These are phyloP conservation scores for Neoniphon sammara DNA, from an alignment of 2,797 vertebrate genomes.

Conservation along the genomic window DNA sequence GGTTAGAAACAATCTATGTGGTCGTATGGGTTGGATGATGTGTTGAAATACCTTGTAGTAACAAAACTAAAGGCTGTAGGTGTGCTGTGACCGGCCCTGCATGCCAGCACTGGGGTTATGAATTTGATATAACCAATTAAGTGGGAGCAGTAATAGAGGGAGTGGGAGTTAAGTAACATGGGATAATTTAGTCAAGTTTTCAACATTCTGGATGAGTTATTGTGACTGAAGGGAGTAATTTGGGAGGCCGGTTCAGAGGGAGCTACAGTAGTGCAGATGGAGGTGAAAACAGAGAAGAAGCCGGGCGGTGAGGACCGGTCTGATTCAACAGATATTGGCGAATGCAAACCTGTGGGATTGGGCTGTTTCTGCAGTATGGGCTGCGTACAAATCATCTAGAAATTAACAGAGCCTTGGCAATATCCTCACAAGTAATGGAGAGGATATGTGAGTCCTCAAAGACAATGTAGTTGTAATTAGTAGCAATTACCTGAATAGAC, in stretches of 20 bases:
- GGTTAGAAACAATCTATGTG: too few species aligned
- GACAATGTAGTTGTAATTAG: not conserved
- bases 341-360: conserved; percentile 22
- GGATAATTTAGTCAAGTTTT: conserved; percentile 38
- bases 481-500: too few species aligned
- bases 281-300: conserved; percentile 57
- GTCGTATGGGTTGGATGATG: too few species aligned
- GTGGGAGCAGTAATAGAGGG: conserved; percentile 15
- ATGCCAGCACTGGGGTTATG: not conserved
- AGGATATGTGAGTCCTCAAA: conserved; percentile 8
- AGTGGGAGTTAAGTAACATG: conserved; percentile 19
- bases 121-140: conserved; percentile 41
- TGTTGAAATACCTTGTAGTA: conserved; percentile 9
- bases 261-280: conserved; percentile 35
- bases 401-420: conserved; percentile 8
- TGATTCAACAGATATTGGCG: not conserved
- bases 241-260: conserved; percentile 2
- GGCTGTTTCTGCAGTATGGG: conserved; percentile 6
- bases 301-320: conserved; percentile 19
- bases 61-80: conserved; percentile 9
- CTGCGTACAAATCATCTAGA: too few species aligned
- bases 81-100: too few species aligned
- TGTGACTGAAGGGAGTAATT: conserved; percentile 25
- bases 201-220: conserved; percentile 30
- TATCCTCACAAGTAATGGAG: conserved; percentile 17